phyloP scores from a whole-genome alignment of 1,140 invertebrate species.

The Brachionus rubens region DNA sequence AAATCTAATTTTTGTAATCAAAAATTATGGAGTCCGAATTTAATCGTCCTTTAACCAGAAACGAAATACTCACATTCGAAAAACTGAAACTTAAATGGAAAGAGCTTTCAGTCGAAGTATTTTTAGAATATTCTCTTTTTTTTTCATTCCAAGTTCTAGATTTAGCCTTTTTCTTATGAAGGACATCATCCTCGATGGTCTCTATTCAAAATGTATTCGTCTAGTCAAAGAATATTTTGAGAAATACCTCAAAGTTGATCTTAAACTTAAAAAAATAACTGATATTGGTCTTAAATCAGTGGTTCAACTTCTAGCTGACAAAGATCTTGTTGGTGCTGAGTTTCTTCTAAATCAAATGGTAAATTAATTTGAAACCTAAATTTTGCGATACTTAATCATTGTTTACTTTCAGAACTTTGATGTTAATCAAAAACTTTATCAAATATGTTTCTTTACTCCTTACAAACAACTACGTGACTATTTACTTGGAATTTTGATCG shows the following conservation, averaged over 20 bases:
- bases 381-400: not conserved
- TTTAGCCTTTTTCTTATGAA: not conserved
- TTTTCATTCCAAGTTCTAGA: too few relatives aligned
- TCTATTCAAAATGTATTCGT: slow-evolving; percentile 37
- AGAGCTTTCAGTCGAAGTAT: slow-evolving; percentile 36
- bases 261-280: slow-evolving; percentile 10
- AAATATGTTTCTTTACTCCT: slow-evolving; percentile 41
- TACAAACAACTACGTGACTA: slow-evolving; percentile 28
- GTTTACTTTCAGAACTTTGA: slow-evolving; percentile 13
- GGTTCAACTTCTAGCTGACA: slow-evolving; percentile 27
- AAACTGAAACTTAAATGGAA: slow-evolving; percentile 46
- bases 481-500: slow-evolving; percentile 9
- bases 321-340: slow-evolving; percentile 31
- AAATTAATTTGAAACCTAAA: not conserved
- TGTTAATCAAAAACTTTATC: slow-evolving; percentile 33
- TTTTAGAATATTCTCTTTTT: not conserved
- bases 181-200: slow-evolving; percentile 41
- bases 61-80: slow-evolving; percentile 1
- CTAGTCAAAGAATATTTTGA: slow-evolving; percentile 37
- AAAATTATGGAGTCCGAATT: slow-evolving; percentile 39
- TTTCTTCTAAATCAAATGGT: slow-evolving; percentile 41
- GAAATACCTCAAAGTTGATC: slow-evolving; percentile 30
- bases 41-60: slow-evolving; percentile 3
- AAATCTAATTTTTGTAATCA: too few relatives aligned
- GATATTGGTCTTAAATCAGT: slow-evolving; percentile 36